Evolutionary conservation across 1,140 invertebrate species (phyloP), one percentile per base, ranked within the genome.

Genomic region (Theocolax elegans): DNA sequence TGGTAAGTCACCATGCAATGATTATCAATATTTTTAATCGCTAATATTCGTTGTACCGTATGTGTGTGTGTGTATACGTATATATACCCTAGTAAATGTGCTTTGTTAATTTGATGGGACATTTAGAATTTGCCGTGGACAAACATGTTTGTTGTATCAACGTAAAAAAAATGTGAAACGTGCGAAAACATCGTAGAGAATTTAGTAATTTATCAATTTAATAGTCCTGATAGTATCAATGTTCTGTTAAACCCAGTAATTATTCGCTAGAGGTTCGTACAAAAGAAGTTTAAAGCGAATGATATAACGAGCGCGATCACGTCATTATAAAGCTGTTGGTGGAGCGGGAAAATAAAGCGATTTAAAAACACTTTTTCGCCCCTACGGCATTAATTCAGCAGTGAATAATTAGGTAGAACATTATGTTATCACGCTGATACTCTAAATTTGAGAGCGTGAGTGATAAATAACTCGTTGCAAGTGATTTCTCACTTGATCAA

Each of bases 191-290:
- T 54, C 4, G 10, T 7, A 27, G n/a, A 12, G 27, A 66, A 54
- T 54, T 66, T 56, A 6, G 40, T 58, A 49, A 67, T 67, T 42
- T 67, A 40, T 67, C 66, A 67, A 59, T 67, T 49, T 59, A 67
- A 67, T 59, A 59, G 66, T 12, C 19, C 3, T 15, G 65, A 67
- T 67, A 35, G 6, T 51, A 56, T 56, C 40, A 25, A 67, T 44
- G 51, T 17, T 46, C 40, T 58, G 17, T 58, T 31, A 46, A 56
- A 48, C 10, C 53, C 29, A 31, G 64, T 67, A 67, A 67, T 67
- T 67, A 67, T 67, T 67, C 64, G 64, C 40, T 23, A 48, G 25
- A 44, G 53, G 64, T 13, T 31, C 38, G 13, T 17, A 67, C 53
- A 67, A 58, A 67, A 67, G 65, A 67, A 67, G 40, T 67, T 58